phyloP scores from a whole-genome alignment of 2,888 invertebrate species.

The Syrista parreyssii region DNA sequence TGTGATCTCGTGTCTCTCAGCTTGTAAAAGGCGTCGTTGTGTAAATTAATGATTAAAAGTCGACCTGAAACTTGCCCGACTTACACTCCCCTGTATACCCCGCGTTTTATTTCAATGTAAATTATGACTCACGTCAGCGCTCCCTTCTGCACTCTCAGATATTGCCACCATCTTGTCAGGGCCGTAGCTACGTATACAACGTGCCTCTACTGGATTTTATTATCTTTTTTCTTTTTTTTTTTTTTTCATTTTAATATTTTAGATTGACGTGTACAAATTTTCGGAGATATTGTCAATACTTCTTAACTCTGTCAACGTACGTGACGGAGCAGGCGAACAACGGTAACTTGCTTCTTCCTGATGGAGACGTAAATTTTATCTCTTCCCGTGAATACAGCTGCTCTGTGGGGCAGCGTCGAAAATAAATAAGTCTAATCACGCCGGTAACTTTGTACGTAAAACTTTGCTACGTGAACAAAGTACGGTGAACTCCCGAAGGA shows the following conservation, averaged over 20 bases:
- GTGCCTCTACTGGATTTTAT: not conserved
- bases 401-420: not conserved
- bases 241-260: not conserved
- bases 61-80: not conserved
- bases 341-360: too few relatives aligned
- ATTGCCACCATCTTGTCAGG: not conserved
- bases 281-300: not conserved
- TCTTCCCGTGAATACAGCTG: not conserved
- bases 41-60: not conserved
- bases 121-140: not conserved
- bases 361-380: too few relatives aligned
- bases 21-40: not conserved
- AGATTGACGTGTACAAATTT: not conserved
- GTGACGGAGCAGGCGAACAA: too few relatives aligned
- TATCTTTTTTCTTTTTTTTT: too few relatives aligned
- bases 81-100: too few relatives aligned
- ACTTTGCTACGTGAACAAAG: not conserved
- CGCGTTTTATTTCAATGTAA: not conserved
- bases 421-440: not conserved
- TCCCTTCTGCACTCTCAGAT: not conserved
- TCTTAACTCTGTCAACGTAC: not conserved
- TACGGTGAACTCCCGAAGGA: not conserved
- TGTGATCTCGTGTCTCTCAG: not conserved
- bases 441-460: not conserved
- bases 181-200: not conserved